Base-by-base conservation (phyloP, 2,113 vertebrate species). In the Malurus alboscapulatus region DNA sequence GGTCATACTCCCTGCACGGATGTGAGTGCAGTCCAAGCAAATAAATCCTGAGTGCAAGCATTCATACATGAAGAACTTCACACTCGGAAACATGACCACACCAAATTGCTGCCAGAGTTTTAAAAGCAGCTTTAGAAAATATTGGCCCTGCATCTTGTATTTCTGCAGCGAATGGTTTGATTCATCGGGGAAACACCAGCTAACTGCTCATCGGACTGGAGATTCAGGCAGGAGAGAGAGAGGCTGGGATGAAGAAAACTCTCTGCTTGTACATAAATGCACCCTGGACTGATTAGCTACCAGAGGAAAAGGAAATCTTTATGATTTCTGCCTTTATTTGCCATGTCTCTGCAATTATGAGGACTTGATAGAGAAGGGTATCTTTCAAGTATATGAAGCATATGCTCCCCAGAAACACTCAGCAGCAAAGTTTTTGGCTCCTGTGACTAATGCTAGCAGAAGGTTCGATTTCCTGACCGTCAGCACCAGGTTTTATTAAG, bases 41-140 rank as follows among this genome's bases (percentile, higher is more conserved):
- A 95, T 92, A 92, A 93, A 91, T 88, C 89, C 71, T 93, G 91
- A 96, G 95, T 96, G 93, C 90, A 34, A 92, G 87, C 84, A 94
- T 85, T 96, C 87, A 77, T 87, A 96, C 75, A 85, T 92, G 94
- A 95, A 94, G 94, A 94, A 89, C 93, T 92, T 96, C 91, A 85
- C 94, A 94, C 96, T 96, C 55, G 0, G 93, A 93, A 96, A 93
- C 93, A 93, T 38, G 88, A 94, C 91, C 96, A 96, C 96, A 83
- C 44, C 47, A 69, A 87, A 87, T 62, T 66, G 71, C 87, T 94
- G 93, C 91, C 92, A 91, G 91, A 83, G 81, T 82, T 92, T 91
- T 92, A 89, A 92, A 94, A 90, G 94, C 75, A 96, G 91, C 84
- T 93, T 96, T 96, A 77, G 87, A 85, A 95, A 94, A 77, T 83